phyloP scores from a whole-genome alignment of 2,888 invertebrate genomes.

The Tetragonisca angustula region DNA sequence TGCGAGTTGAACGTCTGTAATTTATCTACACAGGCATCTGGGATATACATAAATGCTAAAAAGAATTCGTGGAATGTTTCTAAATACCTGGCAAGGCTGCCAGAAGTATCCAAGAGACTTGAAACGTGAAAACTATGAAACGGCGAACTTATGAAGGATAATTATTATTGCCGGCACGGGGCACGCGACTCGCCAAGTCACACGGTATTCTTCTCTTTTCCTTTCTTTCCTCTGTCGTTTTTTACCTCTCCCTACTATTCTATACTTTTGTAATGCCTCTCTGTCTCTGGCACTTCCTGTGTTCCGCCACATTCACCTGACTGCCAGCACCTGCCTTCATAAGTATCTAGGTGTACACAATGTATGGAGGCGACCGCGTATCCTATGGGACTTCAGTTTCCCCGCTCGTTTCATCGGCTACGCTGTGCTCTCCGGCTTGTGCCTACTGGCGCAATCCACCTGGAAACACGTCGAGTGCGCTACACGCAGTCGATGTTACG shows the following conservation, averaged over 20 bases:
- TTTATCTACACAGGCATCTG: background rate
- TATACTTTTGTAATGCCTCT: conserved; percentile 66
- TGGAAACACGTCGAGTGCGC: conserved; percentile 55
- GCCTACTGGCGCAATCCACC: conserved; percentile 32
- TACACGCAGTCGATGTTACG: conserved; percentile 71
- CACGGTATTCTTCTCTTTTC: conserved; percentile 26
- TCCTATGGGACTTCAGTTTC: conserved; percentile 64
- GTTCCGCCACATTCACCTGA: conserved; percentile 81
- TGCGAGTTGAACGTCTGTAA: background rate
- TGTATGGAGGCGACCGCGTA: conserved; percentile 39
- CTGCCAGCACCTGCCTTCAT: conserved; percentile 76
- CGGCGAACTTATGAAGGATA: background rate
- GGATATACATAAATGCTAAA: background rate
- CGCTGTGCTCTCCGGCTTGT: conserved; percentile 17
- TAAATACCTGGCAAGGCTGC: background rate
- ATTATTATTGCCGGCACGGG: conserved; percentile 12
- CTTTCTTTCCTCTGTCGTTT: conserved; percentile 52
- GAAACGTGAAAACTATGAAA: background rate
- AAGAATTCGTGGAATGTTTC: background rate
- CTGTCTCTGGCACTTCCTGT: conserved; percentile 80
- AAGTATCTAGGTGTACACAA: conserved; percentile 61
- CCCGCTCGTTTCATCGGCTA: conserved; percentile 54
- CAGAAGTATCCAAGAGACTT: background rate
- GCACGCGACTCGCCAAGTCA: conserved; percentile 40
- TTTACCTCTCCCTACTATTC: conserved; percentile 49